These are phyloP conservation scores for Gallinago media DNA, from an alignment of 2,113 vertebrate genomes.

Conservation along the genomic window DNA sequence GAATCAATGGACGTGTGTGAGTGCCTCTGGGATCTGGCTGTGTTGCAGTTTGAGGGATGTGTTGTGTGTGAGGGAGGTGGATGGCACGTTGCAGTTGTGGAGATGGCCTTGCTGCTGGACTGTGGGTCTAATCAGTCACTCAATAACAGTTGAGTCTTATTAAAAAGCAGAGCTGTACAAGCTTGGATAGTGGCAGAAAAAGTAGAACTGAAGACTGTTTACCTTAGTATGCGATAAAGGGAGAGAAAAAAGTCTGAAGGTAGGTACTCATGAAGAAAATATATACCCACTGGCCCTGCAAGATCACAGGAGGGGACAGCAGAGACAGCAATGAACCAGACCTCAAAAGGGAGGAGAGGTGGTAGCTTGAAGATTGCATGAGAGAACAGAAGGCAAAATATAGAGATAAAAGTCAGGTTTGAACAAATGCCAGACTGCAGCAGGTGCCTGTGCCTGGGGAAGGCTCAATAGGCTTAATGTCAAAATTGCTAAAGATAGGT, in stretches of 20 bases:
- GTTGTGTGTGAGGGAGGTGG: background rate
- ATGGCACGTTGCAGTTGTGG: background rate
- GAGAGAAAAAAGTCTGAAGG: background rate
- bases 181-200: background rate
- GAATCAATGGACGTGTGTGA: background rate
- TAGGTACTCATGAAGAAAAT: background rate
- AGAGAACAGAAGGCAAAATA: background rate
- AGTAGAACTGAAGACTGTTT: background rate
- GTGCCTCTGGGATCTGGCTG: background rate
- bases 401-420: background rate
- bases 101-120: background rate
- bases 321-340: background rate
- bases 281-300: background rate
- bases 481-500: background rate
- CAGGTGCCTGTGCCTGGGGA: background rate
- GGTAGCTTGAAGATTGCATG: background rate
- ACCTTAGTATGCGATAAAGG: background rate
- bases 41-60: background rate
- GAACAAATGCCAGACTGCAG: background rate
- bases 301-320: background rate
- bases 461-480: background rate
- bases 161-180: background rate
- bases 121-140: background rate
- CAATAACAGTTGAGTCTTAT: background rate
- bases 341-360: background rate